A percentile compares a stretch with the other conserved stretches of the same genome.
Conservation (phyloP, 2,113 vertebrate species). For the Heteronetta atricapilla region DNA sequence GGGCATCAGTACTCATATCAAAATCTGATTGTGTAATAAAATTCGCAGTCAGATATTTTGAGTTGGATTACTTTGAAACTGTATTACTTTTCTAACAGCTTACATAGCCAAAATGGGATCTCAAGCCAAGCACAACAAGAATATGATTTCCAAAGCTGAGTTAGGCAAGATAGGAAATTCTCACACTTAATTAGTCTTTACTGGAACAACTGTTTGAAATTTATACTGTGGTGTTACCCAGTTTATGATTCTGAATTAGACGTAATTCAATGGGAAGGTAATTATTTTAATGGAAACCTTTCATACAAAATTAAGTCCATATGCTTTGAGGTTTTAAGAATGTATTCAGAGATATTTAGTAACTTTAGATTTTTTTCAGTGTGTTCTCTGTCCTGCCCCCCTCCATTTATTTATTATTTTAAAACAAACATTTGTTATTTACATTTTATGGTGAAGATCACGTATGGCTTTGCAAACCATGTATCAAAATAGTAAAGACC, state of each 20-base stretch:
- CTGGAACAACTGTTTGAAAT: conserved; percentile 62
- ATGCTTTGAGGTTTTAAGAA: conserved; percentile 3
- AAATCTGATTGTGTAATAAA: conserved; percentile 26
- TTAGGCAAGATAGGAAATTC: conserved; percentile 51
- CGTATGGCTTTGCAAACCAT: neutral
- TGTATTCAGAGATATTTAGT: neutral
- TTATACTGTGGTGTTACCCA: conserved; percentile 39
- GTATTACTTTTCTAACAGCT: conserved; percentile 39
- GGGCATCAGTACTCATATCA: neutral
- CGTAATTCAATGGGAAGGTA: conserved; percentile 46
- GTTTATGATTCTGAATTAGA: conserved; percentile 40
- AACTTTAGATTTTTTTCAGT: conserved; percentile 17
- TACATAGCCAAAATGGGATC: conserved; percentile 15
- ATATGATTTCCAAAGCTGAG: conserved; percentile 10
- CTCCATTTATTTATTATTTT: neutral
- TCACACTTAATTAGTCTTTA: conserved; percentile 61
- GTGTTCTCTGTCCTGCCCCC: neutral
- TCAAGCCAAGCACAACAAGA: conserved; percentile 58
- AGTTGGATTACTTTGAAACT: conserved; percentile 48
- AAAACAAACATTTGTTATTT: neutral
- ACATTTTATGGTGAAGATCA: neutral
- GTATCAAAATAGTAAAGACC: neutral
- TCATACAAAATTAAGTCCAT: conserved; percentile 21
- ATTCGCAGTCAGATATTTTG: conserved; percentile 34
- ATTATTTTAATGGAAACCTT: conserved; percentile 55